Evolutionary conservation across 2,113 vertebrate species (phyloP).

Genomic region (Monopterus albus): DNA sequence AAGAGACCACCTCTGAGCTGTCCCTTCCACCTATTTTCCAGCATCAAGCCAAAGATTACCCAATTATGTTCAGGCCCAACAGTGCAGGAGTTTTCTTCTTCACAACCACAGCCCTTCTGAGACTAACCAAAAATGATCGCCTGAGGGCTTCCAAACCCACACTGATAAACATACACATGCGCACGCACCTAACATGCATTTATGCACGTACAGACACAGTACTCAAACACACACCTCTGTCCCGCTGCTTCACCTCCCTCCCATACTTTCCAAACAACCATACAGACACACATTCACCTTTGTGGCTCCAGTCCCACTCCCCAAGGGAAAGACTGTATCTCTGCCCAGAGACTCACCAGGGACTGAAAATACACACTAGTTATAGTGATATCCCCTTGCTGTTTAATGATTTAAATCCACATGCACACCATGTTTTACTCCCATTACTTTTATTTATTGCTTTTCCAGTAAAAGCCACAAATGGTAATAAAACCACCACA

Average conservation of each 20-base stretch:
- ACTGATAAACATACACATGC: slow-evolving; percentile 29
- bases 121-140: slow-evolving; percentile 64
- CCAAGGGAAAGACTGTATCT: slow-evolving; percentile 40
- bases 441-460: slow-evolving; percentile 71
- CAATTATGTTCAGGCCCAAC: slow-evolving; percentile 64
- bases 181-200: slow-evolving; percentile 41
- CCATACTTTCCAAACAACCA: slow-evolving; percentile 29
- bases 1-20: slow-evolving; percentile 80
- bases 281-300: slow-evolving; percentile 53
- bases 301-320: slow-evolving; percentile 53
- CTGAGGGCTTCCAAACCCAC: slow-evolving; percentile 63
- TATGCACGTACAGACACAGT: slow-evolving; percentile 17
- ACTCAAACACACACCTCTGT: slow-evolving; percentile 45
- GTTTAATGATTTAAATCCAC: slow-evolving; percentile 68
- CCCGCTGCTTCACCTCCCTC: slow-evolving; percentile 43
- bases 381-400: slow-evolving; percentile 54
- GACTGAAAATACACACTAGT: slow-evolving; percentile 59
- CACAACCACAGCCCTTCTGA: slow-evolving; percentile 63
- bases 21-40: slow-evolving; percentile 78
- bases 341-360: slow-evolving; percentile 52
- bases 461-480: slow-evolving; percentile 74
- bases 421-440: slow-evolving; percentile 57
- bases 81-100: slow-evolving; percentile 66
- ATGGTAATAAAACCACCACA: slow-evolving; percentile 61
- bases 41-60: slow-evolving; percentile 73